Evolutionary conservation across 2,888 invertebrate species (phyloP).

Genomic region (Brachyptera putata): DNA sequence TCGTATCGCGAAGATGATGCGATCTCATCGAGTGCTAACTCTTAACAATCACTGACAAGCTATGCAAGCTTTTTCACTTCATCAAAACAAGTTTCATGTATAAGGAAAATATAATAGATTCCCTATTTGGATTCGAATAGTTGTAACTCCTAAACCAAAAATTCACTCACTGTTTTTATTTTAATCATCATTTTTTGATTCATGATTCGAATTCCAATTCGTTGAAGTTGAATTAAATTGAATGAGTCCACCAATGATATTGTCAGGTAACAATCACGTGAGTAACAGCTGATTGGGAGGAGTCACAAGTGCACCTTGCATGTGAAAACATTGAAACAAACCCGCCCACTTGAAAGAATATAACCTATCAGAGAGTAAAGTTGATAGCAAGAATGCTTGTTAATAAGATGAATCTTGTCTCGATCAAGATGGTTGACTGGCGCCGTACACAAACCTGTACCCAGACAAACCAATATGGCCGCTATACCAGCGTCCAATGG

Average conservation of each 20-base stretch:
- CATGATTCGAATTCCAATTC: constrained; percentile 17
- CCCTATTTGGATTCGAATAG: constrained; percentile 2
- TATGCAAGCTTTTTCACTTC: background rate
- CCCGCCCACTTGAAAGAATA: constrained; percentile 21
- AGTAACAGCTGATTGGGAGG: constrained; percentile 11
- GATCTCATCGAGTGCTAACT: background rate
- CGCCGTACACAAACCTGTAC: background rate
- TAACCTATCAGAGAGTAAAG: constrained; percentile 21
- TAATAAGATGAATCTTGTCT: constrained; percentile 19
- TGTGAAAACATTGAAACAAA: constrained; percentile 4
- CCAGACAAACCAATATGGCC: constrained; percentile 18
- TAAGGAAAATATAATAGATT: background rate
- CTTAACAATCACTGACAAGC: background rate
- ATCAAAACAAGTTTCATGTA: background rate
- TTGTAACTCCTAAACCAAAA: constrained; percentile 4
- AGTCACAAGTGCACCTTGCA: constrained; percentile 23
- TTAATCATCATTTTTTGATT: background rate
- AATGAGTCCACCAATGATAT: background rate
- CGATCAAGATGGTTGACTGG: constrained; percentile 17
- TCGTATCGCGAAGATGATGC: constrained; percentile 2
- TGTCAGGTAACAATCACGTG: background rate
- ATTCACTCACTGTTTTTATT: background rate
- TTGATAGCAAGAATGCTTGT: constrained; percentile 1
- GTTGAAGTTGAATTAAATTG: background rate
- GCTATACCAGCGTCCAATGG: background rate